Percentiles rank a stretch among this genome's conserved stretches.
Conservation (phyloP, 2,888 invertebrate species). For the Galeopsomyia nigrocyanea region DNA sequence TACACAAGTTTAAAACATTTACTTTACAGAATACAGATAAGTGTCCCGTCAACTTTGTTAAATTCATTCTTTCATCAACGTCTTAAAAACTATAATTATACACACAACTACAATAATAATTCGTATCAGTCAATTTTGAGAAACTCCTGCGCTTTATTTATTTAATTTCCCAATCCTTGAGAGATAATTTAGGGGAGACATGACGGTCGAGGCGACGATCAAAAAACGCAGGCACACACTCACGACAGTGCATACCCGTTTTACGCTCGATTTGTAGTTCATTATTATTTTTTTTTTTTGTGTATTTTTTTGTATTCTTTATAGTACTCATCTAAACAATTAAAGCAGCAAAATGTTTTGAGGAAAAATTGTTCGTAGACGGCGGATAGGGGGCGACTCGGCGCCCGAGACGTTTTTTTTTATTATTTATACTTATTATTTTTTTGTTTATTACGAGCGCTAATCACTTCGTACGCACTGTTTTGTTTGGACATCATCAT, state of each 20-base stretch:
- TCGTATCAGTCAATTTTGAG: constrained; percentile 47
- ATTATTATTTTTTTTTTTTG: constrained; percentile 41
- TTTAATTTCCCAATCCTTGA: background rate
- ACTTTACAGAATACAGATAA: constrained; percentile 33
- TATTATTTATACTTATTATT: constrained; percentile 32
- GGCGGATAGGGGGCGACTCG: constrained; percentile 46
- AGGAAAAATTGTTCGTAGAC: constrained; percentile 55
- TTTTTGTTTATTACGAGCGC: constrained; percentile 43
- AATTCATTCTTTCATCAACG: constrained; percentile 34
- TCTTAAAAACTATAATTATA: constrained; percentile 45
- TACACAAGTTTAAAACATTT: constrained; percentile 33
- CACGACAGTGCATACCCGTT: constrained; percentile 16
- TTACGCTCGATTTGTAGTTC: constrained; percentile 42
- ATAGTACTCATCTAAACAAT: constrained; percentile 66
- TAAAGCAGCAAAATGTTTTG: constrained; percentile 65
- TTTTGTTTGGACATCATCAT: constrained; percentile 16
- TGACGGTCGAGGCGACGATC: constrained; percentile 23
- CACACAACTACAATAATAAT: constrained; percentile 45
- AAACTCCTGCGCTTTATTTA: background rate
- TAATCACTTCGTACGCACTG: constrained; percentile 45
- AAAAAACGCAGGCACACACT: constrained; percentile 20
- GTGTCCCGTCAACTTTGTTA: constrained; percentile 27
- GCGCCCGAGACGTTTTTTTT: constrained; percentile 42
- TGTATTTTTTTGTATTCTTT: constrained; percentile 44
- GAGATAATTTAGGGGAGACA: constrained; percentile 19